phyloP scores from a whole-genome alignment of 1,140 invertebrate species.

The Campoletis sonorensis region DNA sequence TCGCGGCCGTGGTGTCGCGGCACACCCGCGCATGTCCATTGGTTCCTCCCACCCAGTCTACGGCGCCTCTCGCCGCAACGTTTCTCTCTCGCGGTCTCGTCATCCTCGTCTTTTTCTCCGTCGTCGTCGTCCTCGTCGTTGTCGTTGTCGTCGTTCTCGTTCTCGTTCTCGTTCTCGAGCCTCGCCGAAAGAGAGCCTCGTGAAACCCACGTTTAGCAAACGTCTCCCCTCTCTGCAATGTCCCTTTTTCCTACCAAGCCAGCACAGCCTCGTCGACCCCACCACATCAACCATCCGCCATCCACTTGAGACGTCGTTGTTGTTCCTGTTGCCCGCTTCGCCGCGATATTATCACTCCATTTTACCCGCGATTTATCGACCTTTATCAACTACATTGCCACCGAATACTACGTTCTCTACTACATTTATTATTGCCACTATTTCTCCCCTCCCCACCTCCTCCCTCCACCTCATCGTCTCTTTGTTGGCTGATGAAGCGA shows the following conservation, averaged over 20 bases:
- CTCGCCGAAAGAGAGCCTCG: conserved; percentile 27
- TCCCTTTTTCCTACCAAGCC: conserved; percentile 27
- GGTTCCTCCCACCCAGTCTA: conserved; percentile 69
- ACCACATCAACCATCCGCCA: conserved; percentile 54
- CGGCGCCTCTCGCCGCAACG: conserved; percentile 50
- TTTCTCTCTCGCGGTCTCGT: conserved; percentile 45
- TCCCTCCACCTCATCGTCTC: background rate
- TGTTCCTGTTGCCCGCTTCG: conserved; percentile 38
- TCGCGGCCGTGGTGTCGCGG: conserved; percentile 74
- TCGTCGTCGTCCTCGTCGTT: conserved; percentile 13
- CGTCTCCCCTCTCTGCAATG: conserved; percentile 37
- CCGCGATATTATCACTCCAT: conserved; percentile 73
- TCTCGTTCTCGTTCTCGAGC: conserved; percentile 36
- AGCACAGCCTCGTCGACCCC: conserved; percentile 47
- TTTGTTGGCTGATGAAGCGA: conserved; percentile 22
- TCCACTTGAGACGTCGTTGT: conserved; percentile 52
- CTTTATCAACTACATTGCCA: conserved; percentile 73
- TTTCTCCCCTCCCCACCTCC: background rate
- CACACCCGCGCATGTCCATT: conserved; percentile 77
- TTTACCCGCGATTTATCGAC: conserved; percentile 75
- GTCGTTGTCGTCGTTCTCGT: conserved; percentile 34
- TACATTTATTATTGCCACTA: conserved; percentile 28
- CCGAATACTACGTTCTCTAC: conserved; percentile 60
- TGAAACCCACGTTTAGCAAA: conserved; percentile 41
- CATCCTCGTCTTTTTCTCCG: background rate